These are phyloP conservation scores for Apocheima hispidaria DNA, from an alignment of 2,888 invertebrate genomes.

Conservation along the genomic window DNA sequence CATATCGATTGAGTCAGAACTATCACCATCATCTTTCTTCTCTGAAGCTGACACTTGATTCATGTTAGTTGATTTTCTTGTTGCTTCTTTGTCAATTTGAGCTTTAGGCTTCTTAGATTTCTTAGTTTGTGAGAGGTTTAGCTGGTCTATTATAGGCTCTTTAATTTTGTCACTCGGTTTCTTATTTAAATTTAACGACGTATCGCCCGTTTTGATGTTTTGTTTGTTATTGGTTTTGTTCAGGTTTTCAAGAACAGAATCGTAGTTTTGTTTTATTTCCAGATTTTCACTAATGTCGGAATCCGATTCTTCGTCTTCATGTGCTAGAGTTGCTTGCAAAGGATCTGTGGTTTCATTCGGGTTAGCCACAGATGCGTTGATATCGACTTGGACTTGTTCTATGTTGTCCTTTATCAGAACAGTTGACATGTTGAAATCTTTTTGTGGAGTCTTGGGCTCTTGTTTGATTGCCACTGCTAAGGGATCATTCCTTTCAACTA, in stretches of 20 bases:
- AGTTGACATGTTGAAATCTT: constrained; percentile 59
- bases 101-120: constrained; percentile 49
- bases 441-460: constrained; percentile 71
- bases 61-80: constrained; percentile 35
- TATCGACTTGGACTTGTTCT: constrained; percentile 61
- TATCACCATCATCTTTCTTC: constrained; percentile 49
- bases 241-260: constrained; percentile 66
- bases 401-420: constrained; percentile 62
- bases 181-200: constrained; percentile 67
- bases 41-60: constrained; percentile 29
- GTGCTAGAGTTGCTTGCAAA: constrained; percentile 56
- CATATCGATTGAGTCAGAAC: constrained; percentile 73
- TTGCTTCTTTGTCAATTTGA: constrained; percentile 24
- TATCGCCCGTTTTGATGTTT: constrained; percentile 59
- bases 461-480: constrained; percentile 61
- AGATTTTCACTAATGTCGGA: constrained; percentile 69
- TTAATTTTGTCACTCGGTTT: constrained; percentile 59
- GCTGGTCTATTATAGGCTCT: constrained; percentile 66
- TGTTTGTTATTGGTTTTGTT: constrained; percentile 51
- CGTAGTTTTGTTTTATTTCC: constrained; percentile 72
- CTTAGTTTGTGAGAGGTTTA: constrained; percentile 72
- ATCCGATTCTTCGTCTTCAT: constrained; percentile 47
- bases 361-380: constrained; percentile 58
- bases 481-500: constrained; percentile 61
- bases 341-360: constrained; percentile 65